Base-by-base conservation (phyloP, 92 coral and sea anemone species). In the Parazoanthus atlanticus region DNA sequence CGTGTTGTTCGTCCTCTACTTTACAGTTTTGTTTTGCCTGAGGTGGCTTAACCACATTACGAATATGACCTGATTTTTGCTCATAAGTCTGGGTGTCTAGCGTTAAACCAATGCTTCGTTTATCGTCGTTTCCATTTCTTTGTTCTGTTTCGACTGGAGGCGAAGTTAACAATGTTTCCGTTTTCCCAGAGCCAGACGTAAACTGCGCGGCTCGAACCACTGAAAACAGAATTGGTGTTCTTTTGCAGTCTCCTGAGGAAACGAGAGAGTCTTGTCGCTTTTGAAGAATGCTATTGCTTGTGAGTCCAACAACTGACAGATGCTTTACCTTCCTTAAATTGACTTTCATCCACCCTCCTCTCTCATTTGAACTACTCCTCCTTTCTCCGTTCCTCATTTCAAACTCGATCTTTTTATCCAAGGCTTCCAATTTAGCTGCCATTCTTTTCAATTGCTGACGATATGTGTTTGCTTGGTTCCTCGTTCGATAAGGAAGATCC, bases 351-450 rank as follows among this genome's bases (percentile, higher is more conserved):
- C 82, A 78, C 8, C 82, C 65, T 11, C 64, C 82, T 5, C 66
- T 52, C 12, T 78, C 82, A 41, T 78, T 49, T 29, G 38, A 9
- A 26, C 25, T 30, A 11, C 8, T 43, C 40, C 40, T 78, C 65
- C 82, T 78, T 25, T 58, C 38, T 15, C 34, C 61, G 16, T 69
- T 38, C 19, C 33, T 34, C 36, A 40, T 67, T 79, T 92, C 96
- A 19, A 67, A 31, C 43, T 85, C 92, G 43, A 94, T 88, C 11
- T 94, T 85, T 46, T 89, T 90, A 47, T 88, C 92, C 49, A 94
- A 73, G 85, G 85, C 89, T 74, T 92, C 91, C 21, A 88, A 90
- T 81, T 94, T 94, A 8, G 85, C 66, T 30, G 26, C n/a, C 82
- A 78, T 43, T 16, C 65, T 47, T 43, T 78, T 43, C 82, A 78